Evolutionary conservation across 2,113 vertebrate genomes (phyloP).

Genomic region (Pelecanus crispus): DNA sequence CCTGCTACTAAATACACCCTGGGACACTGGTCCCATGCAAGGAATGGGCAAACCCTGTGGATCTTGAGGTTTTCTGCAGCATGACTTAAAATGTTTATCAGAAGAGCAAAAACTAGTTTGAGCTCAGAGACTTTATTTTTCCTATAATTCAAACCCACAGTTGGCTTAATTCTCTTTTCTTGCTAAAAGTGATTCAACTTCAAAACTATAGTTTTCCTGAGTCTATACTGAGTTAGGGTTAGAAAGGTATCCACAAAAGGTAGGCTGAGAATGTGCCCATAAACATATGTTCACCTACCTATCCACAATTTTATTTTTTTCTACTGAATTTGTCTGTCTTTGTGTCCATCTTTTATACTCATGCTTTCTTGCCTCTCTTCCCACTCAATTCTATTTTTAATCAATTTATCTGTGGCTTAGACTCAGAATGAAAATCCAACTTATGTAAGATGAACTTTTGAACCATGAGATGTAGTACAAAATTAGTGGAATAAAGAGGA

Average conservation of each 20-base stretch:
- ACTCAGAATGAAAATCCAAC: neutral
- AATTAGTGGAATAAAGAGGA: neutral
- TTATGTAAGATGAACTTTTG: neutral
- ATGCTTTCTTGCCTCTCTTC: neutral
- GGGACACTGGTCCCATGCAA: neutral
- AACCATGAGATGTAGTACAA: neutral
- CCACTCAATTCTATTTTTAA: neutral
- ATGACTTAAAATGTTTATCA: neutral
- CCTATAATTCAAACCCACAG: neutral
- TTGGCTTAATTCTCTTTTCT: neutral
- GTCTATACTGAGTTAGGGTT: neutral
- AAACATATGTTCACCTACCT: too few species aligned
- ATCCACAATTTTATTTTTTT: neutral
- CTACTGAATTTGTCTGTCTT: neutral
- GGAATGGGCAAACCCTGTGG: neutral
- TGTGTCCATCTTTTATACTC: neutral
- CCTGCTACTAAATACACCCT: neutral
- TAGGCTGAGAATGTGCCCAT: neutral
- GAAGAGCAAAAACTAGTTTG: neutral
- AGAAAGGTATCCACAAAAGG: neutral
- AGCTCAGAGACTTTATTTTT: neutral
- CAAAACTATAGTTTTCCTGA: neutral
- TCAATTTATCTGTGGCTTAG: neutral
- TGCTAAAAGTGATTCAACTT: neutral
- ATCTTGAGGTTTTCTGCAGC: neutral